A percentile compares a stretch with the other conserved stretches of the same genome.
Conservation (phyloP, 2,113 vertebrate species). For the Chaetura pelagica region DNA sequence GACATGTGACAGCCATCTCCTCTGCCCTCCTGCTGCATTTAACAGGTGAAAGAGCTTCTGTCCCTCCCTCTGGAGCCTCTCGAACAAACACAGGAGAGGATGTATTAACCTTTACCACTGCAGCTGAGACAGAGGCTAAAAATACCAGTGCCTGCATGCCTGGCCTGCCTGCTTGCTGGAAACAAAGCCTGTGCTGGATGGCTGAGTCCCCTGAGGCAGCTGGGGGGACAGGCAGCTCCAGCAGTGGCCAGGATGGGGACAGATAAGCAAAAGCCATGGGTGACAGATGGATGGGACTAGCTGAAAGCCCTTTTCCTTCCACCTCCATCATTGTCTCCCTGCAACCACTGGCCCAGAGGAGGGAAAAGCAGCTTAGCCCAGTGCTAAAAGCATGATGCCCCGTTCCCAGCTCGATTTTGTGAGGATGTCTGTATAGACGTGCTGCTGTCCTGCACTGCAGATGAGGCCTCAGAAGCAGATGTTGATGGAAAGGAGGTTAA, state of each 20-base stretch:
- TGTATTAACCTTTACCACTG: neutral
- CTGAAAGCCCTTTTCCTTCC: neutral
- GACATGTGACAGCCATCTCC: neutral
- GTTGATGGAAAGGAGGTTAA: neutral
- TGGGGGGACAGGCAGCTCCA: fast-evolving
- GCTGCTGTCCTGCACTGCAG: fast-evolving
- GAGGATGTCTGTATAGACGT: neutral
- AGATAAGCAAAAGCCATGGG: neutral
- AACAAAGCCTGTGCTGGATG: neutral
- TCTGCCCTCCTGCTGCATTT: neutral
- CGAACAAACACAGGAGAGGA: neutral
- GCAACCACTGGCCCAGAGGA: neutral
- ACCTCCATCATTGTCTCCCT: neutral
- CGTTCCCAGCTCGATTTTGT: neutral
- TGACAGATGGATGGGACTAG: neutral
- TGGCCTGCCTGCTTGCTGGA: neutral
- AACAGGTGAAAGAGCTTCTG: neutral
- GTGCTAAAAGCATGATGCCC: fast-evolving
- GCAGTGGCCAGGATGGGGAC: neutral
- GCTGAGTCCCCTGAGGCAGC: neutral
- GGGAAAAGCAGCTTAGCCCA: neutral
- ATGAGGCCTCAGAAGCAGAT: neutral
- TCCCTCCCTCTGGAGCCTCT: neutral
- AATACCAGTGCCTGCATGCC: neutral
- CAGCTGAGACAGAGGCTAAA: neutral